phyloP scores from a whole-genome alignment of 2,797 vertebrate genomes.

The Sebastes cheni region DNA sequence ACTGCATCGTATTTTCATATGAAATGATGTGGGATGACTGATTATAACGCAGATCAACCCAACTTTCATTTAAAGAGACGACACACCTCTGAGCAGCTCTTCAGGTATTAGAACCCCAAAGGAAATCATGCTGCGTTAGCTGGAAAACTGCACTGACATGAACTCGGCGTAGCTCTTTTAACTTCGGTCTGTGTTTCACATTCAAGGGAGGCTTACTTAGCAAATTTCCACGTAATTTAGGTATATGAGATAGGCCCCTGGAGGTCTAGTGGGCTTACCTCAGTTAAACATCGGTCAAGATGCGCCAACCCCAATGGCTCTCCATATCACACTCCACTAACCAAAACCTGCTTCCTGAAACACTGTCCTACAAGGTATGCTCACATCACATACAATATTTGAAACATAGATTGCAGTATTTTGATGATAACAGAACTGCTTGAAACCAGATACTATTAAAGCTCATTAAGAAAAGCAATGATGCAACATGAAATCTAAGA shows the following conservation, averaged over 20 bases:
- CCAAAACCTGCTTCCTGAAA: not conserved
- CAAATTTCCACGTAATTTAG: slow-evolving; percentile 15
- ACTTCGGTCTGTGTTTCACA: not conserved
- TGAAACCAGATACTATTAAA: not conserved
- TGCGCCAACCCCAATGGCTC: not conserved
- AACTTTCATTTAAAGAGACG: slow-evolving; percentile 25
- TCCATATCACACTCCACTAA: not conserved
- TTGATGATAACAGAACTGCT: not conserved
- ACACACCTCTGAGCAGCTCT: slow-evolving; percentile 25
- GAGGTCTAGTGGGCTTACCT: not conserved
- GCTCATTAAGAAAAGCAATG: not conserved
- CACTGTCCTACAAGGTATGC: not conserved
- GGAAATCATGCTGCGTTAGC: slow-evolving; percentile 11
- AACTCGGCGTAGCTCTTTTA: slow-evolving; percentile 2
- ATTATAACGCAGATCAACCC: slow-evolving; percentile 47
- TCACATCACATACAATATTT: not conserved
- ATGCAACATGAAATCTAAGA: not conserved
- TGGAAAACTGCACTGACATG: slow-evolving; percentile 23
- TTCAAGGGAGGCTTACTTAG: slow-evolving; percentile 11
- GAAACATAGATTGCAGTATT: not conserved
- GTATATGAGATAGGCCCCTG: not conserved
- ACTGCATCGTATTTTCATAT: not conserved
- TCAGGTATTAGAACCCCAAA: slow-evolving; percentile 8
- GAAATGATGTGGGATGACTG: not conserved
- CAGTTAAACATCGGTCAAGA: slow-evolving; percentile 22